Evolutionary conservation across 1,140 invertebrate species (phyloP), one percentile per base, ranked within the genome.

Genomic region (Maconellicoccus hirsutus): DNA sequence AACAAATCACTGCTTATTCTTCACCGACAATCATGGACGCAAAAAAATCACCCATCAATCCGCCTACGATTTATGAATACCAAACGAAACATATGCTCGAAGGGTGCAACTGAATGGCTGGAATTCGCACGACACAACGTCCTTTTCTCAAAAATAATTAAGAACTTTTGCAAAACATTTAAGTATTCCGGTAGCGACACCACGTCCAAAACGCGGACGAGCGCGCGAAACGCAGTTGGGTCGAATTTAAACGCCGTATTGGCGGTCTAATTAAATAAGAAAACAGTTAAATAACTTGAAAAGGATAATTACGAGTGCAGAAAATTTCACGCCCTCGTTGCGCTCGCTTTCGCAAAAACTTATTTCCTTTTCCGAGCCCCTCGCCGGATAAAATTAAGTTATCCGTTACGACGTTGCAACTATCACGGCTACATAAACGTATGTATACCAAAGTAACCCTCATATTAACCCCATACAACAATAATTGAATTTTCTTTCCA

Each of bases 221-320:
- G 61, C 61, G n/a, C 52, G 52, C 3, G 52, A 7, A 66, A 12
- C 14, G 61, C 61, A 66, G 61, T 16, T 19, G 61, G 61, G 61
- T 26, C 61, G 25, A 66, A 66, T 66, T 26, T 66, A 66, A 66
- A 66, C 61, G 61, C 25, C 61, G 61, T 66, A 66, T 66, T 66
- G 61, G 61, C 25, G 61, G 61, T 66, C 61, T 66, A 66, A 66
- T 66, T 66, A 66, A 66, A 66, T 66, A 66, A 66, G 61, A 66
- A 66, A 66, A 66, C 61, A 66, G 61, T 66, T 66, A 66, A 66
- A 66, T 66, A 66, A 66, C 61, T 66, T 66, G 61, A 66, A 66
- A 66, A 66, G 61, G 10, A 66, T 66, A 66, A 66, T 66, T 66
- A 66, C 61, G 61, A 66, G 61, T 66, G 61, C 61, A 66, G 61